Conservation (phyloP, 2,797 vertebrate genomes). For the Syndactyla subalaris region DNA sequence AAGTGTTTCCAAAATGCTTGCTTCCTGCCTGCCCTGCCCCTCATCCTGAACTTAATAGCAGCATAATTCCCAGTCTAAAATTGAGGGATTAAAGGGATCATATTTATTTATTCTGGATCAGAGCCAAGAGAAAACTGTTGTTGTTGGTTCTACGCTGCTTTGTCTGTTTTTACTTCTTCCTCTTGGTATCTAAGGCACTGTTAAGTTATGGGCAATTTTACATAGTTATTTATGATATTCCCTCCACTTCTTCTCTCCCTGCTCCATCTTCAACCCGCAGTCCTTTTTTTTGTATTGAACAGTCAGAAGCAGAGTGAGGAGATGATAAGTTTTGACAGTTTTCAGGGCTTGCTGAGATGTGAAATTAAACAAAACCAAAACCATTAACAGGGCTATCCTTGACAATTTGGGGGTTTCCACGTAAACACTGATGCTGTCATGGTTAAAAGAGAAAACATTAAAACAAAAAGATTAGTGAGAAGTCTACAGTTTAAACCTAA, state of each 20-base stretch:
- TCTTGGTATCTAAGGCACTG: neutral
- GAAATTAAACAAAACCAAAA: slow-evolving; percentile 31
- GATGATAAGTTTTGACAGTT: neutral
- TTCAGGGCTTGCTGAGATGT: neutral
- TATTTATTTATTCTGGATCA: neutral
- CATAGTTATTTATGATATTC: neutral
- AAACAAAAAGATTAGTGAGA: neutral
- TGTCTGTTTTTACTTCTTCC: neutral
- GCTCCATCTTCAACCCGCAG: neutral
- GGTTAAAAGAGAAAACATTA: neutral
- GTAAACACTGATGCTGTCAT: neutral
- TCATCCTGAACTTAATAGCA: neutral
- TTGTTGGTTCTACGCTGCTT: neutral
- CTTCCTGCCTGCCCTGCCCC: too few species aligned
- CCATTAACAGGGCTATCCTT: neutral
- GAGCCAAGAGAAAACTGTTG: neutral
- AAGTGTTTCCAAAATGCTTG: neutral
- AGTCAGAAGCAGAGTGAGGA: neutral
- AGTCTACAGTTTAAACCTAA: neutral
- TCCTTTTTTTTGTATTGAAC: neutral
- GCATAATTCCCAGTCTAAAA: neutral
- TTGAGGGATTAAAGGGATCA: neutral
- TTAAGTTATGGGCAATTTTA: neutral
- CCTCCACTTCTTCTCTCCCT: neutral
- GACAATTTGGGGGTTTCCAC: neutral